Evolutionary conservation across 2,888 invertebrate species (phyloP).

Genomic region (Eupithecia abbreviata): DNA sequence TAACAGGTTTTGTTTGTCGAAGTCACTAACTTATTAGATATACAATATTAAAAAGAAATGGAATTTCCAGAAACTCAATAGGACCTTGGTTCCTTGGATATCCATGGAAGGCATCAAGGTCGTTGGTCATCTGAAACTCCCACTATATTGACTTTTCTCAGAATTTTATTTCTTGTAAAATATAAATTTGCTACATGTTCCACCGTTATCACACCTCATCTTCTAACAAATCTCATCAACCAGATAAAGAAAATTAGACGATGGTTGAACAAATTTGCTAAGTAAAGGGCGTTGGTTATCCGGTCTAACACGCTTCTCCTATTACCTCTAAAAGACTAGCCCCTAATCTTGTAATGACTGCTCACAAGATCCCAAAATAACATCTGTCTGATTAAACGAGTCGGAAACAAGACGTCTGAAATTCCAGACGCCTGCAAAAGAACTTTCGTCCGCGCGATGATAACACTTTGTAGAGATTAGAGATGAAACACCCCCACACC

Average conservation of each 20-base stretch:
- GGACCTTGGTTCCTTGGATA: too few species aligned
- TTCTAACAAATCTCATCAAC: not conserved
- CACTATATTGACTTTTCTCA: not conserved
- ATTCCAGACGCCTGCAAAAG: constrained; percentile 36
- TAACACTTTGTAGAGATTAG: constrained; percentile 44
- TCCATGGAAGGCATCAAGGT: too few species aligned
- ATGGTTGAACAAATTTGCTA: not conserved
- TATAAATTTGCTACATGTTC: not conserved
- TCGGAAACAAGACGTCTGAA: constrained; percentile 27
- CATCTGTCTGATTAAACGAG: constrained; percentile 24
- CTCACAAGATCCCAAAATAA: constrained; percentile 7
- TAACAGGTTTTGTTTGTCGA: not conserved
- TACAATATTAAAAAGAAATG: too few species aligned
- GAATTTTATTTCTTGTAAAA: not conserved
- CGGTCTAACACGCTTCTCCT: not conserved
- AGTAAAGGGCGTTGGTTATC: not conserved
- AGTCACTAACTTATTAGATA: not conserved
- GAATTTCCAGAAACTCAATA: too few species aligned
- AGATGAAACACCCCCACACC: constrained; percentile 36
- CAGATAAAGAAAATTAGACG: not conserved
- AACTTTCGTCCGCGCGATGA: constrained; percentile 30
- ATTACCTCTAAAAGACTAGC: not conserved
- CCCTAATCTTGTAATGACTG: constrained; percentile 18
- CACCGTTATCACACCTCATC: not conserved
- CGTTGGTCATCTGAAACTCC: not conserved